Conservation (phyloP, 2,113 vertebrate species). For the Tupaia chinensis region DNA sequence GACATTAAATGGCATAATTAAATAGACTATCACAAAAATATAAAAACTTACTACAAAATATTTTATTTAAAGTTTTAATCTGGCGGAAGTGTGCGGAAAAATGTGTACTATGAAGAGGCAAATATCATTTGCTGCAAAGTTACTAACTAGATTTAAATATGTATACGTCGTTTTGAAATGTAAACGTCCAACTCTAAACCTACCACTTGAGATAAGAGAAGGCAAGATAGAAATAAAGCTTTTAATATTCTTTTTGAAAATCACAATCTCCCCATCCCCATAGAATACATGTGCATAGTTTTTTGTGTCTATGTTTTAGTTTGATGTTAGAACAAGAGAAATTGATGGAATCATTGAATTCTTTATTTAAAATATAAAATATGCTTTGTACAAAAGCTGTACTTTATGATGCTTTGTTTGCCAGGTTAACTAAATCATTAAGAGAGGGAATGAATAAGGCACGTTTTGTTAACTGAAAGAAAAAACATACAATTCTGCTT, state of each 20-base stretch:
- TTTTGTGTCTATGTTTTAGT: background rate
- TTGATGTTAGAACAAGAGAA: slow-evolving; percentile 56
- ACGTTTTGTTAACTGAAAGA: slow-evolving; percentile 74
- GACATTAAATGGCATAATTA: background rate
- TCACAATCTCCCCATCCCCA: background rate
- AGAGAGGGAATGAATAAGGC: background rate
- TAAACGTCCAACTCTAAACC: background rate
- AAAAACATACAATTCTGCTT: slow-evolving; percentile 65
- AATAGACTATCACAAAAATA: slow-evolving; percentile 44
- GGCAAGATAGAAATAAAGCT: background rate
- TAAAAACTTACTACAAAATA: slow-evolving; percentile 61
- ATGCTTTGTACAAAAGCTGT: background rate
- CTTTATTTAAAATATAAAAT: slow-evolving; percentile 54
- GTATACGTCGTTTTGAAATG: background rate
- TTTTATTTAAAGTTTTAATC: background rate
- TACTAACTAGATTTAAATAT: background rate
- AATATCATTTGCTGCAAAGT: background rate
- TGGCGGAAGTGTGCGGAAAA: background rate
- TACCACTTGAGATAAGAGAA: background rate
- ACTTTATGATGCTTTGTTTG: slow-evolving; percentile 49
- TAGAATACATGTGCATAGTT: background rate
- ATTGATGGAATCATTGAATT: slow-evolving; percentile 42
- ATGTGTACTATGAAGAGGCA: background rate
- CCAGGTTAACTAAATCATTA: slow-evolving; percentile 60
- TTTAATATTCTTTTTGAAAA: slow-evolving; percentile 6